Conservation (phyloP, 2,888 invertebrate species). For the Scrobipalpa atriplicella region DNA sequence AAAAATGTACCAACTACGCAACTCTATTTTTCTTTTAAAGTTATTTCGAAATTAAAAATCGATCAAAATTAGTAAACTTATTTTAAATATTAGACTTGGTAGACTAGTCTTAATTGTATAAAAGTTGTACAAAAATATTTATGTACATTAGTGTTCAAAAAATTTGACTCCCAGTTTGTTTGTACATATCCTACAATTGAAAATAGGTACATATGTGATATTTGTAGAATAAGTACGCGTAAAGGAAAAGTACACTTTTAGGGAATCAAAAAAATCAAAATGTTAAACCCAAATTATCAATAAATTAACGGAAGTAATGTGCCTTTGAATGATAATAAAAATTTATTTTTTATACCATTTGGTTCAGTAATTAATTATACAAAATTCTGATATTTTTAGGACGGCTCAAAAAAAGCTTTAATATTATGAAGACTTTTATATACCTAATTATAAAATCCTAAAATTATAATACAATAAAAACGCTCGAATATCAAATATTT, state of each 20-base stretch:
- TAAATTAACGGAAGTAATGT: background rate
- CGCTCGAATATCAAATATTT: background rate
- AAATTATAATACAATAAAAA: background rate
- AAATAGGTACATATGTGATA: constrained; percentile 37
- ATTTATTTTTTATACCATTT: background rate
- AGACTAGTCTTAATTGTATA: constrained; percentile 24
- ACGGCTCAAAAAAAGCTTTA: constrained; percentile 51
- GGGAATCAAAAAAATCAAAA: constrained; percentile 13
- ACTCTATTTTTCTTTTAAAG: background rate
- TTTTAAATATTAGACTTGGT: constrained; percentile 23
- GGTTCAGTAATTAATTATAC: constrained; percentile 5
- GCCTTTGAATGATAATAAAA: constrained; percentile 9
- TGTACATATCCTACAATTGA: constrained; percentile 30
- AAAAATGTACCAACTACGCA: background rate
- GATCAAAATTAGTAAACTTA: background rate
- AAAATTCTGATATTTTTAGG: constrained; percentile 5
- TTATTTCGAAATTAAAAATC: background rate
- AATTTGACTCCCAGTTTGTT: constrained; percentile 21
- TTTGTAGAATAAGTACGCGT: constrained; percentile 15
- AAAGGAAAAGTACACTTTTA: constrained; percentile 6
- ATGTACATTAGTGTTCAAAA: constrained; percentile 16
- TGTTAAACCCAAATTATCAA: background rate
- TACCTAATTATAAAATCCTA: constrained; percentile 27
- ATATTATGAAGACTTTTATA: constrained; percentile 52
- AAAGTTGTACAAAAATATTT: constrained; percentile 26